phyloP scores from a whole-genome alignment of 2,888 invertebrate species.

The Conistra vaccinii region DNA sequence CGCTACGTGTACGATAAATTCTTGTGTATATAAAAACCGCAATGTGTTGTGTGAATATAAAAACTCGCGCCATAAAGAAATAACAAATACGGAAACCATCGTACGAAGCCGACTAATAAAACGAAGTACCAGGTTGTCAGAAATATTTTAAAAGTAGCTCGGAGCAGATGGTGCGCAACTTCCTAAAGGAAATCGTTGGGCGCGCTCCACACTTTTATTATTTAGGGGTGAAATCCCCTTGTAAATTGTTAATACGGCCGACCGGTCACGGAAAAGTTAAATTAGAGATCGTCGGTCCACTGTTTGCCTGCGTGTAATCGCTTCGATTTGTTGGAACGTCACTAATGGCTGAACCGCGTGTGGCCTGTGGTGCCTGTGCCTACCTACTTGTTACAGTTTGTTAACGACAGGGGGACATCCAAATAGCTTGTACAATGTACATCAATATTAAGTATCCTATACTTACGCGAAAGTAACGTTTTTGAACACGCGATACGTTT shows the following conservation, averaged over 20 bases:
- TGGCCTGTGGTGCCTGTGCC: conserved; percentile 59
- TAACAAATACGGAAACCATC: conserved; percentile 56
- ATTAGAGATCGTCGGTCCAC: conserved; percentile 79
- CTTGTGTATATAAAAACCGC: conserved; percentile 43
- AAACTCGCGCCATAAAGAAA: conserved; percentile 55
- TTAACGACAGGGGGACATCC: conserved; percentile 60
- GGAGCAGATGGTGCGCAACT: conserved; percentile 74
- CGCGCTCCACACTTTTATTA: conserved; percentile 82
- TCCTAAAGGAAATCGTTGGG: conserved; percentile 81
- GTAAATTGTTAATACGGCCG: conserved; percentile 81
- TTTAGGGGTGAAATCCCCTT: conserved; percentile 85
- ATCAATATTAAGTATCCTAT: conserved; percentile 44
- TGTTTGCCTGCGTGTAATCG: conserved; percentile 79
- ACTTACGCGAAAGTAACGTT: conserved; percentile 26
- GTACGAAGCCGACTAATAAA: conserved; percentile 58
- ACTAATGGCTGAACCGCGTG: conserved; percentile 72
- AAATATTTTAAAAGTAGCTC: conserved; percentile 77
- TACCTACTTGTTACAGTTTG: conserved; percentile 55
- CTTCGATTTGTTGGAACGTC: conserved; percentile 79
- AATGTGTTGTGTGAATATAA: conserved; percentile 51
- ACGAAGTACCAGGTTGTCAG: conserved; percentile 73
- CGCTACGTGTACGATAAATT: conserved; percentile 61
- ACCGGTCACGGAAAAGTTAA: conserved; percentile 85
- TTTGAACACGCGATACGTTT: conserved; percentile 35
- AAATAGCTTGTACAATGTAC: conserved; percentile 41